phyloP scores from a whole-genome alignment of 2,113 vertebrate genomes.

The Meleagris gallopavo region DNA sequence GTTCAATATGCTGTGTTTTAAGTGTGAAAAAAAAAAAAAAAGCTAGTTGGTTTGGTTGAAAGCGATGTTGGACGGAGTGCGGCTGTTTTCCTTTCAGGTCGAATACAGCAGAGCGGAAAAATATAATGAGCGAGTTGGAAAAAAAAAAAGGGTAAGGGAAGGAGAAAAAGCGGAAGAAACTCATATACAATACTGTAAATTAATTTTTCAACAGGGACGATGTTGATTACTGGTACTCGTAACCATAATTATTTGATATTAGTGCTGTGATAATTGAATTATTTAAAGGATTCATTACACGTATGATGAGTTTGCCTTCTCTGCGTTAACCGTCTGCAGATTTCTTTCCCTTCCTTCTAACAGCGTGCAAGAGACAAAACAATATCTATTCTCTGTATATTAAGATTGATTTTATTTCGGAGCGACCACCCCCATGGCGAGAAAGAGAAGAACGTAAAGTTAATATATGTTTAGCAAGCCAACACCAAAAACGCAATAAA shows the following conservation, averaged over 20 bases:
- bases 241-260: conserved; percentile 67
- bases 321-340: conserved; percentile 43
- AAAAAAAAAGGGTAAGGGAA: background rate
- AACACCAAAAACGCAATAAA: conserved; percentile 81
- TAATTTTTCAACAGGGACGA: conserved; percentile 56
- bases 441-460: conserved; percentile 71
- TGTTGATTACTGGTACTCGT: conserved; percentile 52
- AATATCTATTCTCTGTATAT: conserved; percentile 75
- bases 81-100: background rate
- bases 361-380: conserved; percentile 61
- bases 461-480: conserved; percentile 77
- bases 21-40: background rate
- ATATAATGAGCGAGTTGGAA: background rate
- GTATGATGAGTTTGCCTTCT: conserved; percentile 24
- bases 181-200: background rate
- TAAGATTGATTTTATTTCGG: conserved; percentile 84
- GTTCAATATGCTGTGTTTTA: background rate
- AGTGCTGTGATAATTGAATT: conserved; percentile 68
- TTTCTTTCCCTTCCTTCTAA: conserved; percentile 46
- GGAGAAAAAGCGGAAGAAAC: background rate
- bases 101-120: background rate
- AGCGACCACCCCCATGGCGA: conserved; percentile 73
- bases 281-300: conserved; percentile 63
- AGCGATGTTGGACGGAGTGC: background rate
- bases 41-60: background rate